Evolutionary conservation across 2,113 vertebrate species (phyloP).

Genomic region (Propithecus coquereli): DNA sequence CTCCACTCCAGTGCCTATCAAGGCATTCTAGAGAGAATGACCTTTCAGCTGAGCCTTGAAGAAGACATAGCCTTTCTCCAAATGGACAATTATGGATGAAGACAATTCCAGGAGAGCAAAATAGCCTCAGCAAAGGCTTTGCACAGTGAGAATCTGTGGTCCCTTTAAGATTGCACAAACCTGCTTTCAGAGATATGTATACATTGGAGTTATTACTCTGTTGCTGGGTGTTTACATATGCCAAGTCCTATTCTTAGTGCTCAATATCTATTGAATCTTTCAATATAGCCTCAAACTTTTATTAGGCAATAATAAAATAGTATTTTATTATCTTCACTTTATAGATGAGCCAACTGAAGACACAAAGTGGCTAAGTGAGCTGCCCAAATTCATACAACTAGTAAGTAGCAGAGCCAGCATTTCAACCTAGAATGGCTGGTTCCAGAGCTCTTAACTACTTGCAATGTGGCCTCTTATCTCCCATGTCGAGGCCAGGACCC

Average conservation of each 20-base stretch:
- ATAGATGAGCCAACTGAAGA: not conserved
- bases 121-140: not conserved
- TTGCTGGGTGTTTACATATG: constrained; percentile 34
- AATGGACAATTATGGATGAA: not conserved
- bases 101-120: not conserved
- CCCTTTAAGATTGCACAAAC: not conserved
- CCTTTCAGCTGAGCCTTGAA: not conserved
- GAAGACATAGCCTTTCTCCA: not conserved
- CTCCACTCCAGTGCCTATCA: not conserved
- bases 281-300: not conserved
- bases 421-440: not conserved
- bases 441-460: not conserved
- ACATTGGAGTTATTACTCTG: not conserved
- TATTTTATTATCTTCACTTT: not conserved
- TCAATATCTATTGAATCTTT: not conserved
- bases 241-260: not conserved
- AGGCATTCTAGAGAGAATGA: not conserved
- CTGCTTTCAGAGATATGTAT: not conserved
- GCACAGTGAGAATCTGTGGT: not conserved
- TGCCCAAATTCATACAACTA: not conserved
- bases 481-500: not conserved
- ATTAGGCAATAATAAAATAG: not conserved
- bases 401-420: not conserved
- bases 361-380: not conserved
- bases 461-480: not conserved